These are phyloP conservation scores for Graphium colonna DNA, from an alignment of 2,888 invertebrate genomes.

Conservation along the genomic window DNA sequence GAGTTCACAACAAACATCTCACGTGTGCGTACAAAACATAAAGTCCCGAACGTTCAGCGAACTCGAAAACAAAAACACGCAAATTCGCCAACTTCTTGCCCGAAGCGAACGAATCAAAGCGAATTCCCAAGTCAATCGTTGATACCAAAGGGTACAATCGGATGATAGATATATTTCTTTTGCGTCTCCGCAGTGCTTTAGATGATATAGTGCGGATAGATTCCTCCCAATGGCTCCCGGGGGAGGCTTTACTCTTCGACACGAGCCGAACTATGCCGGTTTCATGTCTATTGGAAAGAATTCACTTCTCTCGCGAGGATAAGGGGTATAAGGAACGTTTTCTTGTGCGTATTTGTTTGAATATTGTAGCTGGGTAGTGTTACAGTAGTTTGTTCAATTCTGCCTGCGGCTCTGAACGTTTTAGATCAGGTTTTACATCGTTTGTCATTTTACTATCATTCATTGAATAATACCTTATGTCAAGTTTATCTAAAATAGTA, in stretches of 20 bases:
- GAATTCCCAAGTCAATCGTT: constrained; percentile 66
- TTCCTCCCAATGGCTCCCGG: constrained; percentile 58
- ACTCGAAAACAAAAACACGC: constrained; percentile 13
- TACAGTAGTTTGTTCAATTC: no score
- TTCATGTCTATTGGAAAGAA: background rate
- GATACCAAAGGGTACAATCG: constrained; percentile 59
- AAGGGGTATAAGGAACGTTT: no score
- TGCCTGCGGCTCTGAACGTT: no score
- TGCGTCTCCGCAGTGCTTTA: constrained; percentile 24
- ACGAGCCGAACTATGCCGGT: constrained; percentile 29
- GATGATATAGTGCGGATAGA: constrained; percentile 69
- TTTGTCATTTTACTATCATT: no score
- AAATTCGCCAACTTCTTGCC: constrained; percentile 3
- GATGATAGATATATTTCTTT: constrained; percentile 67
- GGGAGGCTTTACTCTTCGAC: constrained; percentile 61
- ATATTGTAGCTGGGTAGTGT: no score
- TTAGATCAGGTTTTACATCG: no score
- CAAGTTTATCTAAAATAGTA: no score
- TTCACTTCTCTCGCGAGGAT: no score
- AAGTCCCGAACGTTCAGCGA: background rate
- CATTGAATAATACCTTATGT: no score
- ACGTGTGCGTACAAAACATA: background rate
- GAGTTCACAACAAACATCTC: constrained; percentile 5
- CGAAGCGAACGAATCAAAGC: constrained; percentile 52
- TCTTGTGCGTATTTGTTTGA: no score